Percentiles rank a stretch among this genome's conserved stretches.
phyloP scores from a whole-genome alignment of 2,888 invertebrate genomes.

The Ophioninae sp. region DNA sequence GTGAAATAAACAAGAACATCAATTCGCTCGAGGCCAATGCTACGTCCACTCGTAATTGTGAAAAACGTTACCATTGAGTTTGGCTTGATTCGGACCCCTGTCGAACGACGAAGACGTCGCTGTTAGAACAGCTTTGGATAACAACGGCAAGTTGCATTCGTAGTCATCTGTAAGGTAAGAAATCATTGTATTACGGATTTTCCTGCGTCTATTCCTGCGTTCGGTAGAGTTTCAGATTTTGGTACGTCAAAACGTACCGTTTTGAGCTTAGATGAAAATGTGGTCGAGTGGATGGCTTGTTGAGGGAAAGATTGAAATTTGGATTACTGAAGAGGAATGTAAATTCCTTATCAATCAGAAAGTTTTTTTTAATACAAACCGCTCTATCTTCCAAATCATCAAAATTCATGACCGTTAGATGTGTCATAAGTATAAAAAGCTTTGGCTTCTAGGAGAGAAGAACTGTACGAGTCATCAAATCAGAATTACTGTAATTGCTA shows the following conservation, averaged over 20 bases:
- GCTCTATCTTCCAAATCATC: neutral
- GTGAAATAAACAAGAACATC: neutral
- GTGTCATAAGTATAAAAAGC: constrained; percentile 22
- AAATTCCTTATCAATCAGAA: neutral
- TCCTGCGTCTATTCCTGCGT: neutral
- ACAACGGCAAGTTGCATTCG: constrained; percentile 91
- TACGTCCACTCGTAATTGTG: constrained; percentile 3
- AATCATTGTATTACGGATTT: neutral
- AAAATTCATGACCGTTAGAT: neutral
- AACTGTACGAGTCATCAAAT: constrained; percentile 29
- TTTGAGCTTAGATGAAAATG: neutral
- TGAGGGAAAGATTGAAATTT: neutral
- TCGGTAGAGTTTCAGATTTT: neutral
- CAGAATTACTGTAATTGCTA: constrained; percentile 1
- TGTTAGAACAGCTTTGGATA: constrained; percentile 87
- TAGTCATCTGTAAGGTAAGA: constrained; percentile 82
- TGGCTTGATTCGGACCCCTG: constrained; percentile 92
- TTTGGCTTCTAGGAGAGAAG: neutral
- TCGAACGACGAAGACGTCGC: constrained; percentile 92
- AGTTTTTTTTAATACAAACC: neutral
- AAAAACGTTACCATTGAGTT: constrained; percentile 88
- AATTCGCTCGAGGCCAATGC: constrained; percentile 2
- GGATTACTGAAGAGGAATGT: neutral
- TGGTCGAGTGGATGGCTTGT: neutral
- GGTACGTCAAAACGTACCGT: neutral